Conservation (phyloP, 2,113 vertebrate species). For the Thunnus maccoyii region DNA sequence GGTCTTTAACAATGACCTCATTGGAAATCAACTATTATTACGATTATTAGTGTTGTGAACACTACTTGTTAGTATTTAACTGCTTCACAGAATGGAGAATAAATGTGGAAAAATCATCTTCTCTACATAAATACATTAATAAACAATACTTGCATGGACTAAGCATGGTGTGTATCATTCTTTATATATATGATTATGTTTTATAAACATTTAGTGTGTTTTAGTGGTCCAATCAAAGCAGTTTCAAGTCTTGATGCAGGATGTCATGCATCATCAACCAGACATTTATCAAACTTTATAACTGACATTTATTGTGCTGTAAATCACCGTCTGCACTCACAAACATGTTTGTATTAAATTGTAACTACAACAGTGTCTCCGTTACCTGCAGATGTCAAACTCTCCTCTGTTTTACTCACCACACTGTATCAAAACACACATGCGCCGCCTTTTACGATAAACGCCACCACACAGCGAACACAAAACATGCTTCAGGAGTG, state of each 20-base stretch:
- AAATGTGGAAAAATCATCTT: too few species aligned
- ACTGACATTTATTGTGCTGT: not conserved
- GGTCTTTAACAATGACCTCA: too few species aligned
- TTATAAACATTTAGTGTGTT: too few species aligned
- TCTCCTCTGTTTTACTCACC: not conserved
- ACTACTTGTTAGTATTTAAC: too few species aligned
- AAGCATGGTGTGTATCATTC: too few species aligned
- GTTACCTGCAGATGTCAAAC: slow-evolving; percentile 36
- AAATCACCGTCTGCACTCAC: not conserved
- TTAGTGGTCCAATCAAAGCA: not conserved
- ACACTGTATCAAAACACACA: slow-evolving; percentile 26
- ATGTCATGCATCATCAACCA: not conserved
- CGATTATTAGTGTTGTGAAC: too few species aligned
- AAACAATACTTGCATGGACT: too few species aligned
- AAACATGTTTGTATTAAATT: slow-evolving; percentile 34
- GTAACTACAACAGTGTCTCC: not conserved
- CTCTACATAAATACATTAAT: too few species aligned
- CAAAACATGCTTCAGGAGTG: not conserved
- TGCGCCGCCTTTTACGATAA: slow-evolving; percentile 25
- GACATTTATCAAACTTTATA: not conserved
- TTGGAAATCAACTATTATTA: too few species aligned
- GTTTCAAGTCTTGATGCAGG: not conserved
- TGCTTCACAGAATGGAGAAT: too few species aligned
- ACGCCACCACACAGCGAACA: slow-evolving; percentile 26
- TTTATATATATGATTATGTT: too few species aligned